These are phyloP conservation scores for Drosophila stalkeri DNA, from an alignment of 2,888 invertebrate species.

Conservation along the genomic window DNA sequence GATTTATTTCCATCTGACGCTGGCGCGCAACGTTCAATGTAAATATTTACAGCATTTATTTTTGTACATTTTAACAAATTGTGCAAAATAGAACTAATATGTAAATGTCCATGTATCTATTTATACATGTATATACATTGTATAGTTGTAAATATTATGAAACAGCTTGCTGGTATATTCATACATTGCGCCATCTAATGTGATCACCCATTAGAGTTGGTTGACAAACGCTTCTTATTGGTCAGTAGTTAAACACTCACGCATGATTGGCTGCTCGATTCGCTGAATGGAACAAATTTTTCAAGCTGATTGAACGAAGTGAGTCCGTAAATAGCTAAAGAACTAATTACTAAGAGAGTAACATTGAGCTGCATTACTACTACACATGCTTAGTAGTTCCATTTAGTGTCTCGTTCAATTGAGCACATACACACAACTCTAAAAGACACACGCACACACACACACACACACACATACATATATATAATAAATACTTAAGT, in stretches of 20 bases:
- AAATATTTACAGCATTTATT: slow-evolving; percentile 76
- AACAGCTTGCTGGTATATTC: slow-evolving; percentile 31
- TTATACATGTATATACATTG: slow-evolving; percentile 17
- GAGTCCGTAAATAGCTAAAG: background rate
- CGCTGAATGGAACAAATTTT: background rate
- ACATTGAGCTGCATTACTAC: background rate
- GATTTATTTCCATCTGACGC: slow-evolving; percentile 43
- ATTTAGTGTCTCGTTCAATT: background rate
- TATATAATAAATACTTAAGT: slow-evolving; percentile 7
- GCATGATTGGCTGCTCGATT: background rate
- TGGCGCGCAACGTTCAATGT: slow-evolving; percentile 56
- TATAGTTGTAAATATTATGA: slow-evolving; percentile 70
- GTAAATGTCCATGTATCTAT: slow-evolving; percentile 8
- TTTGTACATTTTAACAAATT: slow-evolving; percentile 60
- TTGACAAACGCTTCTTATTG: background rate
- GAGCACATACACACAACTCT: slow-evolving; percentile 10
- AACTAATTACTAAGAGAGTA: background rate
- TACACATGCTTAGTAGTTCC: background rate
- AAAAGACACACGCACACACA: background rate
- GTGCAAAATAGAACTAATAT: slow-evolving; percentile 20
- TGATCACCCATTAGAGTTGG: background rate
- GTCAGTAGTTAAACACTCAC: background rate
- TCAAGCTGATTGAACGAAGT: background rate
- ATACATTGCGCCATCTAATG: slow-evolving; percentile 5
- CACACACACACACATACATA: background rate